Base-by-base conservation (phyloP, 1,140 invertebrate species). In the Conopomorpha cramerella region DNA sequence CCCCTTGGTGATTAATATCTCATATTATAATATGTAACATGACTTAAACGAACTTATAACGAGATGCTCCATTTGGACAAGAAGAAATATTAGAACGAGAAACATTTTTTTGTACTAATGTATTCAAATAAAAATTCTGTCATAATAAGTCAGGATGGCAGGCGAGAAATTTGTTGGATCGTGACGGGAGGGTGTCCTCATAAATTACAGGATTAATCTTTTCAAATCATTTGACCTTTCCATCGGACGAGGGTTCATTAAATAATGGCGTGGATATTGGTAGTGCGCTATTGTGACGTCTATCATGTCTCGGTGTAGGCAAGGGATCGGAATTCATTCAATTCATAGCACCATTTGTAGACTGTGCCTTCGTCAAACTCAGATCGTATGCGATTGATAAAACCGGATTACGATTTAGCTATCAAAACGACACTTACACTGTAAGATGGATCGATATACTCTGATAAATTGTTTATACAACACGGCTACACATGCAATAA, bases 161-260 rank as follows among this genome's bases (percentile, higher is more conserved):
- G 38, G 49, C 55, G 55, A 63, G 56, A 63, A 68, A 62, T 63
- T 57, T 60, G 57, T 51, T 45, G 55, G 50, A 53, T 45, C 50
- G 49, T 52, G 55, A 59, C 60, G 56, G 61, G 51, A 61, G n/a
- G n/a, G n/a, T n/a, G n/a, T n/a, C 57, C 63, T 62, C 65, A 74
- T 74, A 65, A 65, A 60, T 74, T 66, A 74, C 55, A 48, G 70
- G 70, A 70, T 74, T 74, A 74, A 74, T 74, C 67, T 72, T 70
- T 72, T 66, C 61, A 74, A 72, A 72, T 66, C 70, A 74, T 74
- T 70, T 72, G 70, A 74, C 67, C 70, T 74, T 67, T 70, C 60
- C 61, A 74, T 68, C 58, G 70, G 70, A 72, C 70, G 65, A 74
- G 67, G 70, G 67, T 74, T 72, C 63, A 74, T 74, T 72, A 70